Evolutionary conservation across 2,113 vertebrate genomes (phyloP).

Genomic region (Corapipo altera): DNA sequence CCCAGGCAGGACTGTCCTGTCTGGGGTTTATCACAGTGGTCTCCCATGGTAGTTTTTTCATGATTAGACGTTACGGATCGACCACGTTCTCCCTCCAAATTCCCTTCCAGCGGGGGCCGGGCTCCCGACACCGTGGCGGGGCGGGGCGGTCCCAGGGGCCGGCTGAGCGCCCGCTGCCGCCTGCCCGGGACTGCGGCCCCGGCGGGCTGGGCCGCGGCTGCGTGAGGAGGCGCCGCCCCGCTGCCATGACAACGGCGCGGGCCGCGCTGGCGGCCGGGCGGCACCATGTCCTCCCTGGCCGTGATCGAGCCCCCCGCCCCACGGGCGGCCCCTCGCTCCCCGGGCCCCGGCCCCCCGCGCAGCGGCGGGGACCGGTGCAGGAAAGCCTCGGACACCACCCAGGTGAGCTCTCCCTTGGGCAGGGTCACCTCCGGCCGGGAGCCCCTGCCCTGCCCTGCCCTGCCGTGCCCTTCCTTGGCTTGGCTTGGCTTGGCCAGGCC

Average conservation of each 20-base stretch:
- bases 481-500: neutral
- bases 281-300: neutral
- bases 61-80: accelerated
- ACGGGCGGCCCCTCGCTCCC: neutral
- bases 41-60: neutral
- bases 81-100: neutral
- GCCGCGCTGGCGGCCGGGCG: neutral
- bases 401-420: neutral
- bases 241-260: constrained; percentile 62
- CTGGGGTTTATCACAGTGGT: accelerated
- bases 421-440: neutral
- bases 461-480: accelerated
- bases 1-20: accelerated
- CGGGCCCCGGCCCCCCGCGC: neutral
- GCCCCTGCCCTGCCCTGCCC: neutral
- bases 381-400: neutral
- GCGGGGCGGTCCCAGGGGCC: too few species aligned
- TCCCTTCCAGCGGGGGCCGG: neutral
- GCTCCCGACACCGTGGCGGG: too few species aligned
- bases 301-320: neutral
- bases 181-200: neutral
- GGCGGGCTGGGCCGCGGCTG: neutral
- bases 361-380: neutral
- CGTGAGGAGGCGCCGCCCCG: neutral
- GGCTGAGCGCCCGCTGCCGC: too few species aligned